Percentiles rank a stretch among this genome's conserved stretches.
Evolutionary conservation across 2,888 invertebrate species (phyloP).

Genomic region (Philereme transversata): DNA sequence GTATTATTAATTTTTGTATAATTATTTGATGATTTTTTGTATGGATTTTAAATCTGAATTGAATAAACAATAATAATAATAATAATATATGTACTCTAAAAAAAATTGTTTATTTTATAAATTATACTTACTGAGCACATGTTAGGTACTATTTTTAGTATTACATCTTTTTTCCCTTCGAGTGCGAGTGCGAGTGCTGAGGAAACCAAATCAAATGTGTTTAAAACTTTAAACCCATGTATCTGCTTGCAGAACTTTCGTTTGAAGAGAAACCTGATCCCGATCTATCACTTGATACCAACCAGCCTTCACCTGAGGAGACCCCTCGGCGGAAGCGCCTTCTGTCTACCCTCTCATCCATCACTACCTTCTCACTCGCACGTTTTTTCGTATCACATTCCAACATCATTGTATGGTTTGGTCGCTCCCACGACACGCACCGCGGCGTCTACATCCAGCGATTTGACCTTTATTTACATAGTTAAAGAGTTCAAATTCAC

Average conservation of each 20-base stretch:
- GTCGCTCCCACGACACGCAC: slow-evolving; percentile 71
- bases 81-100: no score
- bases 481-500: slow-evolving; percentile 39
- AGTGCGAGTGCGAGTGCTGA: no score
- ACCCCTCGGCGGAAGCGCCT: slow-evolving; percentile 60
- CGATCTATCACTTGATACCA: slow-evolving; percentile 22
- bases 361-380: slow-evolving; percentile 46
- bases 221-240: neutral
- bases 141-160: no score
- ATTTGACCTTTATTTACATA: slow-evolving; percentile 44
- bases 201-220: neutral
- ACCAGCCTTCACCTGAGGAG: slow-evolving; percentile 26
- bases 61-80: no score
- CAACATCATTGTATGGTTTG: slow-evolving; percentile 64
- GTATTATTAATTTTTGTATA: no score
- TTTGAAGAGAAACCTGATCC: slow-evolving; percentile 15
- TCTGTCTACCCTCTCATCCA: slow-evolving; percentile 45
- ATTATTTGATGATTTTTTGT: no score
- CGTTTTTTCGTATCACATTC: slow-evolving; percentile 72
- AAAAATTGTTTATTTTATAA: no score
- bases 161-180: no score
- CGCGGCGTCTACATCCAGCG: slow-evolving; percentile 45
- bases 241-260: slow-evolving; percentile 6
- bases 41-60: no score
- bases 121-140: no score